These are phyloP conservation scores for Mirza zaza DNA, from an alignment of 2,113 vertebrate genomes.

Conservation along the genomic window DNA sequence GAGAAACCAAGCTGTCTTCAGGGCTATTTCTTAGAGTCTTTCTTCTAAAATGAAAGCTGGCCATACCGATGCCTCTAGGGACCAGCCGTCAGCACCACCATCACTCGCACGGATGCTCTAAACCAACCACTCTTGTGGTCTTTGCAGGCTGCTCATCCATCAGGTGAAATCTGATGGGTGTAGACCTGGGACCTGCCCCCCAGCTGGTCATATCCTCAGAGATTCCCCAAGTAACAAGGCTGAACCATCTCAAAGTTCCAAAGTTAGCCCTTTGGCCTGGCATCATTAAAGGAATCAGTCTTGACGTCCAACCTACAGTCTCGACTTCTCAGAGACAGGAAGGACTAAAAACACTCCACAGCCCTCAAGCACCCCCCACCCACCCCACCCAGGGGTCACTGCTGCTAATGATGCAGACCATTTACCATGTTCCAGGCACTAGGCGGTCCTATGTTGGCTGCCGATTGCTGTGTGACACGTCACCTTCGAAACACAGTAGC, in stretches of 20 bases:
- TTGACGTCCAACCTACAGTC: neutral
- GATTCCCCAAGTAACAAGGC: neutral
- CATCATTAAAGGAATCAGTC: neutral
- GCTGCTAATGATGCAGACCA: neutral
- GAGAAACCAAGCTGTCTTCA: neutral
- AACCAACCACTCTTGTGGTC: neutral
- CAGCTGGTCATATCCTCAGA: neutral
- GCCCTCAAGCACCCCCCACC: neutral
- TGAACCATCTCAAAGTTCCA: neutral
- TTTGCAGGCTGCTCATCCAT: neutral
- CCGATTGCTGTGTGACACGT: neutral
- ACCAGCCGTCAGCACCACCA: no score
- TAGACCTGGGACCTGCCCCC: neutral
- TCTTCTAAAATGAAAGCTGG: neutral
- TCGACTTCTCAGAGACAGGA: no score
- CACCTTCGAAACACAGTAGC: neutral
- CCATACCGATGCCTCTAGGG: neutral
- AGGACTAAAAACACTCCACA: neutral
- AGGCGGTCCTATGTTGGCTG: neutral
- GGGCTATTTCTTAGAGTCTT: neutral
- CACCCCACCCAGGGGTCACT: neutral
- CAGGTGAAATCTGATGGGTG: neutral
- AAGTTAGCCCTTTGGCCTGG: neutral
- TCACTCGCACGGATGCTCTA: neutral
- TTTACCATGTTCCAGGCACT: fast-evolving